phyloP scores from a whole-genome alignment of 2,888 invertebrate genomes.

The Heliconius charithonia region DNA sequence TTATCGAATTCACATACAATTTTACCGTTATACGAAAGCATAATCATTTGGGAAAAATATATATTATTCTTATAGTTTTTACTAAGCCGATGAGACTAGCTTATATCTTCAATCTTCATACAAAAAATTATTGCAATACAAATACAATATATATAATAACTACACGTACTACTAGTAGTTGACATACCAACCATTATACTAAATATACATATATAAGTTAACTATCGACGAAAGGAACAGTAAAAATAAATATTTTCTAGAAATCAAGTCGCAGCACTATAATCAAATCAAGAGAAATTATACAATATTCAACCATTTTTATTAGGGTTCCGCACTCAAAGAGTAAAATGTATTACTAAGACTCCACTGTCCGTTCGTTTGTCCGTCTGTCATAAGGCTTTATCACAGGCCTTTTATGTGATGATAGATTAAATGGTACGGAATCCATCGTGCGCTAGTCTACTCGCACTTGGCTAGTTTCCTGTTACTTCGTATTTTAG shows the following conservation, averaged over 20 bases:
- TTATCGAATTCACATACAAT: neutral
- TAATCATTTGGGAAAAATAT: neutral
- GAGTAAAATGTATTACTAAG: too few species aligned
- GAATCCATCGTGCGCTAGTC: too few species aligned
- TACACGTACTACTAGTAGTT: neutral
- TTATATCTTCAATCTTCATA: constrained; percentile 3
- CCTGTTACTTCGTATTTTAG: neutral
- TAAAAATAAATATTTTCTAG: neutral
- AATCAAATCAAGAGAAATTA: neutral
- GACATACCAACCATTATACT: neutral
- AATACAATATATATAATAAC: neutral
- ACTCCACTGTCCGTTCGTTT: too few species aligned
- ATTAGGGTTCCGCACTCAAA: too few species aligned
- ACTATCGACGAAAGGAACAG: neutral
- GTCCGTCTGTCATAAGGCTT: too few species aligned
- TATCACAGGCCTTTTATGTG: too few species aligned
- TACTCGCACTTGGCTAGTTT: too few species aligned
- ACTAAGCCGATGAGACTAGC: neutral
- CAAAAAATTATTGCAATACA: constrained; percentile 8
- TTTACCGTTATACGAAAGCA: neutral
- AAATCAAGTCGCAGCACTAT: neutral
- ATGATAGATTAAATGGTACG: too few species aligned
- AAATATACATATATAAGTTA: neutral
- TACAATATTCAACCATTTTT: neutral
- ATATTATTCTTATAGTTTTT: neutral